Evolutionary conservation across 2,797 vertebrate genomes (phyloP).

Genomic region (Sebastolobus altivelis): DNA sequence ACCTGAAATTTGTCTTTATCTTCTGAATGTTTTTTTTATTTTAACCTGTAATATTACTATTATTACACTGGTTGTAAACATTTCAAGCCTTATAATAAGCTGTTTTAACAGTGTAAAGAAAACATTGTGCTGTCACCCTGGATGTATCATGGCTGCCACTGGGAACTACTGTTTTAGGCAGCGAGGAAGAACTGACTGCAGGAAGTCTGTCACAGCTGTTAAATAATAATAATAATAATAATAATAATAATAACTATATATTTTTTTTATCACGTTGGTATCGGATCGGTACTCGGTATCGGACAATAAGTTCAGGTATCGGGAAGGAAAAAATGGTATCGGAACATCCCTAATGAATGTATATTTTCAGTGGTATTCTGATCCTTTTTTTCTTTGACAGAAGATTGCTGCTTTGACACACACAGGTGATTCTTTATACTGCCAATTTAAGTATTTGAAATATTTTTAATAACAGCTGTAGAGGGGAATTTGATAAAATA

Average conservation of each 20-base stretch:
- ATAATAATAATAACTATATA: no score
- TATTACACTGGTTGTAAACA: not conserved
- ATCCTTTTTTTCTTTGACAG: not conserved
- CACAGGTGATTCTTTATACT: not conserved
- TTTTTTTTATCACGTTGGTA: no score
- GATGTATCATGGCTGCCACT: no score
- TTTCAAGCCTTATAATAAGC: not conserved
- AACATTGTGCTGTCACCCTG: not conserved
- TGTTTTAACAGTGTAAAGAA: not conserved
- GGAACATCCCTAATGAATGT: no score
- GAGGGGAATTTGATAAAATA: not conserved
- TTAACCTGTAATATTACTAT: not conserved
- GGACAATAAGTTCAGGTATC: no score
- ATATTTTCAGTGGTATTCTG: not conserved
- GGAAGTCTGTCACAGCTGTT: no score
- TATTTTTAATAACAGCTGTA: not conserved
- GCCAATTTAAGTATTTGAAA: not conserved
- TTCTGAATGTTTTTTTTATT: not conserved
- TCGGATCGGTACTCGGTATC: no score
- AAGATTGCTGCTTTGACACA: not conserved
- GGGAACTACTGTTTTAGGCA: no score
- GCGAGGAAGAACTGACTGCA: no score
- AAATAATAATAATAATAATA: no score
- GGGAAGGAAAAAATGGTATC: no score
- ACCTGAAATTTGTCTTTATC: no score